phyloP scores from a whole-genome alignment of 2,797 vertebrate species.

The Sebastes trivittatus region DNA sequence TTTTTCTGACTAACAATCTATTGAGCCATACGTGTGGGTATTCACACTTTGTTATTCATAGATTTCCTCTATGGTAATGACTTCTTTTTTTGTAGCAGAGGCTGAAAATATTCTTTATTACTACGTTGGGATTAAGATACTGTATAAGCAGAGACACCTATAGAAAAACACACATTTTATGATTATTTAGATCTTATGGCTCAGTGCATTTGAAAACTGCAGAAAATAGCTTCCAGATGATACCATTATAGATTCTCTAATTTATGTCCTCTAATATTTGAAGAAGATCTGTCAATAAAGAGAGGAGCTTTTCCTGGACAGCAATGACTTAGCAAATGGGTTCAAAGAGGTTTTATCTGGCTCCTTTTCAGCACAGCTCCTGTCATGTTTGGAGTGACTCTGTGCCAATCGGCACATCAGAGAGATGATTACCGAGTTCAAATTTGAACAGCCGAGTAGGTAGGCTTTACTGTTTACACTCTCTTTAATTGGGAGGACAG shows the following conservation, averaged over 20 bases:
- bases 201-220: conserved; percentile 30
- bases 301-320: conserved; percentile 32
- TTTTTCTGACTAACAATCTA: conserved; percentile 40
- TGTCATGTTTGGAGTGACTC: conserved; percentile 49
- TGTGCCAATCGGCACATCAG: conserved; percentile 64
- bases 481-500: conserved; percentile 21
- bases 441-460: conserved; percentile 70
- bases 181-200: conserved; percentile 21
- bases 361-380: conserved; percentile 19
- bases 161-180: conserved; percentile 27
- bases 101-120: conserved; percentile 8
- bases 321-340: conserved; percentile 36
- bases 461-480: conserved; percentile 39
- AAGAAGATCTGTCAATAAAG: conserved; percentile 40
- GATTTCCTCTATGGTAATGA: conserved; percentile 28
- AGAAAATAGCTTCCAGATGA: conserved; percentile 39
- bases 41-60: conserved; percentile 53
- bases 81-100: background rate
- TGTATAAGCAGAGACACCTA: background rate
- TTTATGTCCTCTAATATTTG: conserved; percentile 60
- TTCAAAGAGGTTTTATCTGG: conserved; percentile 35
- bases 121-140: background rate
- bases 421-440: conserved; percentile 60
- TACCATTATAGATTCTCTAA: conserved; percentile 30
- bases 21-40: conserved; percentile 28